Percentiles rank a stretch among this genome's conserved stretches.
Evolutionary conservation across 2,797 vertebrate species (phyloP).

Genomic region (Nasua narica): DNA sequence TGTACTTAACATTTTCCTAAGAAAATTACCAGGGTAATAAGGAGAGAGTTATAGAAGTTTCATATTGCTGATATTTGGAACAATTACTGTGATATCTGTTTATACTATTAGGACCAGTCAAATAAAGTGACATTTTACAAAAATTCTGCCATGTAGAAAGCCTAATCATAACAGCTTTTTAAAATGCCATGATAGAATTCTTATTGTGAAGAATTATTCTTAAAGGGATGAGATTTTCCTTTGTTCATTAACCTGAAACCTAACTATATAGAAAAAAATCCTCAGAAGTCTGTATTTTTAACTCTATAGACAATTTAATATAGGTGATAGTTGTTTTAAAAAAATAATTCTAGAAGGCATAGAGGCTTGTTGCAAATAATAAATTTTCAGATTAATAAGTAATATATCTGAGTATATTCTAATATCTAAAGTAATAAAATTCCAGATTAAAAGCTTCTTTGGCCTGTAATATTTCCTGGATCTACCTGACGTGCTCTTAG

Average conservation of each 20-base stretch:
- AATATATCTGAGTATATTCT: not conserved
- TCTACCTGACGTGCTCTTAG: not conserved
- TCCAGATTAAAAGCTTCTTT: not conserved
- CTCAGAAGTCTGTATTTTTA: not conserved
- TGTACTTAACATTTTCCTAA: not conserved
- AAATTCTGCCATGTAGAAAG: constrained; percentile 14
- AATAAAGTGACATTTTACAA: constrained; percentile 49
- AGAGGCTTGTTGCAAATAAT: not conserved
- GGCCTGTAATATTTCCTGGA: not conserved
- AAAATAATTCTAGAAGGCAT: not conserved
- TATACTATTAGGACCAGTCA: not conserved
- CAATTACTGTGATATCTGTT: constrained; percentile 2
- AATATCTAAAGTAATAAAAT: not conserved
- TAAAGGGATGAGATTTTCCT: not conserved
- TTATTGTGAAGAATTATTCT: constrained; percentile 22
- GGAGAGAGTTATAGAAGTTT: not conserved
- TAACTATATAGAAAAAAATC: not conserved
- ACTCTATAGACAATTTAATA: not conserved
- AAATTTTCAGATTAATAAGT: not conserved
- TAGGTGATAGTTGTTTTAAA: not conserved
- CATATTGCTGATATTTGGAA: constrained; percentile 7
- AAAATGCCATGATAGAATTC: not conserved
- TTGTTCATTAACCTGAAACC: not conserved
- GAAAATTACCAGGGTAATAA: constrained; percentile 1
- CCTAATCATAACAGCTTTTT: not conserved